These are phyloP conservation scores for Platysternon megacephalum DNA, from an alignment of 2,113 vertebrate genomes.

Conservation along the genomic window DNA sequence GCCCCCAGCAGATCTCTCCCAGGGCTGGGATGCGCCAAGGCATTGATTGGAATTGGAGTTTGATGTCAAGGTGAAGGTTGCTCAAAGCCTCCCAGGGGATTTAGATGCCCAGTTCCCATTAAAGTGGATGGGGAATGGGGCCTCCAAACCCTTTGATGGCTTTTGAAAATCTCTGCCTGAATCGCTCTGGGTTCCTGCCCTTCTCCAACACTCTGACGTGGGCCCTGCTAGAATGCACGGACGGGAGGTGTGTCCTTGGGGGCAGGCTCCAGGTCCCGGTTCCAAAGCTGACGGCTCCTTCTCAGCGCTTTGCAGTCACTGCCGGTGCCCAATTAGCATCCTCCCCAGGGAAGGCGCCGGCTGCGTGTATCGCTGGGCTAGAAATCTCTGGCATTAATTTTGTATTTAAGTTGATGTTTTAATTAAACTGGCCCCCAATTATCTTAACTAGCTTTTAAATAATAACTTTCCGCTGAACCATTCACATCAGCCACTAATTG, in stretches of 20 bases:
- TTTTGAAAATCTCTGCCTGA: background rate
- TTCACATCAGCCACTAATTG: conserved; percentile 16
- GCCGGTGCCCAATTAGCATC: conserved; percentile 41
- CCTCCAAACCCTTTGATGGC: background rate
- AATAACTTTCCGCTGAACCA: conserved; percentile 25
- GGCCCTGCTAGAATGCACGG: background rate
- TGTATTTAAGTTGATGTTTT: conserved; percentile 44
- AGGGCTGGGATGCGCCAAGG: background rate
- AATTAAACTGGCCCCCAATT: conserved; percentile 64
- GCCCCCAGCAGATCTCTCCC: background rate
- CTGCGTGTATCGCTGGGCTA: conserved; percentile 2
- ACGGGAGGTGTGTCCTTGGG: background rate
- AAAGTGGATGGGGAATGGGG: background rate
- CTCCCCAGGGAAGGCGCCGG: conserved; percentile 1
- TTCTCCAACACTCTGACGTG: background rate
- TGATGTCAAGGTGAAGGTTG: background rate
- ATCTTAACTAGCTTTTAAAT: conserved; percentile 55
- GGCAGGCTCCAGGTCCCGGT: background rate
- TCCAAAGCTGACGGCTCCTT: conserved; percentile 29
- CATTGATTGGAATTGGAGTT: background rate
- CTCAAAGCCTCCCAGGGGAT: background rate
- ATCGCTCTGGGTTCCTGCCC: background rate
- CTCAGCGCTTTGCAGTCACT: conserved; percentile 46
- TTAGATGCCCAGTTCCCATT: background rate
- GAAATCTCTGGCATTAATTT: conserved; percentile 17